These are phyloP conservation scores for Drosophila antonietae DNA, from an alignment of 2,888 invertebrate genomes.

Conservation along the genomic window DNA sequence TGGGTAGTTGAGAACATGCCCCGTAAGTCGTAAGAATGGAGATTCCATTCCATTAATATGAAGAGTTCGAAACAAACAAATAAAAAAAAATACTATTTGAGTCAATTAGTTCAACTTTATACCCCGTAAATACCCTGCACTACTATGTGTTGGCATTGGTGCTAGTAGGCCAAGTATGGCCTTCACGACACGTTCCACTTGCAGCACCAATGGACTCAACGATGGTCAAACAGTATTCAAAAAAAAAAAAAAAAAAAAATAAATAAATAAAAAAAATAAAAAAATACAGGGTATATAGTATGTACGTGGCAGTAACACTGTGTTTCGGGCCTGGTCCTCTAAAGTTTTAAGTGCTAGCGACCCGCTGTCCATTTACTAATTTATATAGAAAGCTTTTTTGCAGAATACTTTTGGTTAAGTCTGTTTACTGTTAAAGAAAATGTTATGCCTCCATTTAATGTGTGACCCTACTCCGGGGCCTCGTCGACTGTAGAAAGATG, in stretches of 20 bases:
- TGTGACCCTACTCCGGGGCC: slow-evolving; percentile 41
- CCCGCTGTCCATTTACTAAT: slow-evolving; percentile 65
- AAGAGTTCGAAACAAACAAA: not conserved
- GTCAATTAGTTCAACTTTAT: not conserved
- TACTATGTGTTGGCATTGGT: not conserved
- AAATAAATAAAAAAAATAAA: no score
- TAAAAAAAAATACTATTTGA: no score
- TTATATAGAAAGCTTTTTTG: slow-evolving; percentile 55
- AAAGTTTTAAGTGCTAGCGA: slow-evolving; percentile 57
- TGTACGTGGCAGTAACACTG: slow-evolving; percentile 28
- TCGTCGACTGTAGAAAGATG: not conserved
- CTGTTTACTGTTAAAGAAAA: slow-evolving; percentile 60
- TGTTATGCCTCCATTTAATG: slow-evolving; percentile 70
- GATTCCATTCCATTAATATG: no score
- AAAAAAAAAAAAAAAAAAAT: no score
- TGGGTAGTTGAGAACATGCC: not conserved
- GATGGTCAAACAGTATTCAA: no score
- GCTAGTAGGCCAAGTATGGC: not conserved
- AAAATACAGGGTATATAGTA: slow-evolving; percentile 33
- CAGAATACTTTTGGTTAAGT: slow-evolving; percentile 65
- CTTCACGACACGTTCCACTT: not conserved
- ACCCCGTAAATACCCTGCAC: not conserved
- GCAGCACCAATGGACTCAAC: not conserved
- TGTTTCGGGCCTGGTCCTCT: slow-evolving; percentile 21
- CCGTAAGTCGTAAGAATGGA: no score